These are phyloP conservation scores for Pseudococcus longispinus DNA, from an alignment of 2,888 invertebrate genomes.

Conservation along the genomic window DNA sequence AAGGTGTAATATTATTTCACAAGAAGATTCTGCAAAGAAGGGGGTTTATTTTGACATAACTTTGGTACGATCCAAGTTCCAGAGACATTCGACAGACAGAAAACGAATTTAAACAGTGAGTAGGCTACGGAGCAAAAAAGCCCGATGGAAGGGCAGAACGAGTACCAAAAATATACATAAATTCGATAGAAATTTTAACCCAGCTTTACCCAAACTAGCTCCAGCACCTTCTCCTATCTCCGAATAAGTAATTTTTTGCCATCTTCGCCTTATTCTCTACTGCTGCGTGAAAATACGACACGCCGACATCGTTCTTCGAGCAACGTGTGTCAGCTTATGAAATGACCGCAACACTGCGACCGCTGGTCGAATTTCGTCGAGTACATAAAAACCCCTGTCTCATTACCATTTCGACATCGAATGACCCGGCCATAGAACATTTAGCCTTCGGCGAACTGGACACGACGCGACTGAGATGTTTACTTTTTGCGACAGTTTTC, in stretches of 20 bases:
- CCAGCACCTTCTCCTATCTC: neutral
- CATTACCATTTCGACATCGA: neutral
- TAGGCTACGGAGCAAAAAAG: neutral
- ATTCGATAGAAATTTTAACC: neutral
- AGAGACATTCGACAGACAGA: neutral
- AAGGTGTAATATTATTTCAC: neutral
- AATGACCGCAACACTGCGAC: neutral
- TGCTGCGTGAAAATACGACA: neutral
- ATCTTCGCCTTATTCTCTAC: neutral
- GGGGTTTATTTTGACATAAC: neutral
- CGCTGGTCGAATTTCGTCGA: neutral
- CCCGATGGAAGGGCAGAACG: neutral
- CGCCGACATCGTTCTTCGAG: neutral
- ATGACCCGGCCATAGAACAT: neutral
- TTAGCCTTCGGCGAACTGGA: neutral
- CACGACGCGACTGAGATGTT: neutral
- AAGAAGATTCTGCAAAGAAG: neutral
- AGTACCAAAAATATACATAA: neutral
- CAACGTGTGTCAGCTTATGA: neutral
- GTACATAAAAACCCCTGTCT: conserved; percentile 24
- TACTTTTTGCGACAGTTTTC: neutral
- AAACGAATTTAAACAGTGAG: neutral
- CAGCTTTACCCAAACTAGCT: neutral
- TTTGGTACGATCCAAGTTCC: neutral
- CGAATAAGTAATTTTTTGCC: neutral